Evolutionary conservation across 2,113 vertebrate genomes (phyloP), one percentile per base, ranked within the genome.

Genomic region (Okapia johnstoni): DNA sequence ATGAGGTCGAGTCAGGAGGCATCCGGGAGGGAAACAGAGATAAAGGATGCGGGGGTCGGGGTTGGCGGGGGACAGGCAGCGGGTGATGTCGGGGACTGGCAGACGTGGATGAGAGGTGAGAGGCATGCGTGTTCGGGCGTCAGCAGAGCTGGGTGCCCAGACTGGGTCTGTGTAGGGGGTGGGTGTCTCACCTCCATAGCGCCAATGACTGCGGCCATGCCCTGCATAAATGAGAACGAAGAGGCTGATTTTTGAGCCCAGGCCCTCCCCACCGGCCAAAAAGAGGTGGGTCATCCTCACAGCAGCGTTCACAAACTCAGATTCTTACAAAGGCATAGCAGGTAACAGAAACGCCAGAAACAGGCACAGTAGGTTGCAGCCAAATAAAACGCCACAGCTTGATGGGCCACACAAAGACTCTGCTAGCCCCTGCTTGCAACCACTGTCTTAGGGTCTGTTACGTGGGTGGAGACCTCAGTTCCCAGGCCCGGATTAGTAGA

Each of bases 131-230:
- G n/a, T 54, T 21, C 52, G 13, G 21, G 21, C 57, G 30, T 17
- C 54, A 7, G 33, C 28, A 79, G 43, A 89, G 40, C 90, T 46
- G 50, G 52, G 84, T 60, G 60, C 33, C 33, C 79, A 84, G 87
- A 40, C 0, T 60, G 55, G 84, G 48, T 52, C 19, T 76, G 63
- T 50, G 73, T 19, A 28, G 60, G 13, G 60, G 15, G 5, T 55
- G 43, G 30, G 70, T 48, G 80, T 88, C 98, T 98, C 94, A 98
- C 98, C 98, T 98, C 97, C 61, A n/a, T 98, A 98, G 90, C 97
- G 83, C 98, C 98, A 98, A 16, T 84, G 97, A 46, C 48, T 55
- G 90, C 93, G 97, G 52, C 43, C 95, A 57, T 70, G 16, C 12
- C 85, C 98, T 98, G 97, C 58, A 54, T 46, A 90, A 96, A 97